Evolutionary conservation across 2,113 vertebrate species (phyloP), one percentile per base, ranked within the genome.

Genomic region (Collichthys lucidus): DNA sequence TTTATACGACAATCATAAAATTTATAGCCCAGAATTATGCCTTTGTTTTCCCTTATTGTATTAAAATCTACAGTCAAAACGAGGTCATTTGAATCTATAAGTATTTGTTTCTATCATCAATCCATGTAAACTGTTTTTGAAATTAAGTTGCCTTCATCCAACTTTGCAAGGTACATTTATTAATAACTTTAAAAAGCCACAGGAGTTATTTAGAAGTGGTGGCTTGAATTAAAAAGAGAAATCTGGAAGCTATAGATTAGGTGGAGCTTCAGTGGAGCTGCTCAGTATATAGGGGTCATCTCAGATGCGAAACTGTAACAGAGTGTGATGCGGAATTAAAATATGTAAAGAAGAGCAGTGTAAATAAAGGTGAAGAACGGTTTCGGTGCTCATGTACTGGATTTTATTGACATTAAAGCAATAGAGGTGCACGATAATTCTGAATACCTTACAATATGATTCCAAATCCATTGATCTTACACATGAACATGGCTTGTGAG

Each of bases 331-430:
- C 2, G 0, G 19, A 17, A 2, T 40, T 46, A 0, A 8, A 50
- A 57, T 2, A 35, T 67, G 17, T 52, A 0, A 50, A 9, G 8
- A 55, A 24, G 24, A 69, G 17, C 1, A 4, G 20, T 44, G 2
- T 3, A 35, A 80, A 86, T 56, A 80, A 61, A 79, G n/a, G 3
- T 15, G 11, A 17, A 29, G 50, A 42, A 1, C n/a, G 10, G 26
- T 26, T 22, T 10, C 78, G 82, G 78, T 94, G 90, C 92, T 93
- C 87, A 91, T 92, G 92, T 92, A 86, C 72, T 92, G 88, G 83
- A 85, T 83, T 95, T 95, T 95, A 95, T 92, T 95, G 91, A 93
- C 89, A 90, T 91, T 93, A 88, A 92, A 94, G 94, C 93, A 94
- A 91, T 71, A 92, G 89, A 86, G 82, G 90, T 93, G 91, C 83